Evolutionary conservation across 2,113 vertebrate genomes (phyloP).

Genomic region (Phrynosoma platyrhinos): DNA sequence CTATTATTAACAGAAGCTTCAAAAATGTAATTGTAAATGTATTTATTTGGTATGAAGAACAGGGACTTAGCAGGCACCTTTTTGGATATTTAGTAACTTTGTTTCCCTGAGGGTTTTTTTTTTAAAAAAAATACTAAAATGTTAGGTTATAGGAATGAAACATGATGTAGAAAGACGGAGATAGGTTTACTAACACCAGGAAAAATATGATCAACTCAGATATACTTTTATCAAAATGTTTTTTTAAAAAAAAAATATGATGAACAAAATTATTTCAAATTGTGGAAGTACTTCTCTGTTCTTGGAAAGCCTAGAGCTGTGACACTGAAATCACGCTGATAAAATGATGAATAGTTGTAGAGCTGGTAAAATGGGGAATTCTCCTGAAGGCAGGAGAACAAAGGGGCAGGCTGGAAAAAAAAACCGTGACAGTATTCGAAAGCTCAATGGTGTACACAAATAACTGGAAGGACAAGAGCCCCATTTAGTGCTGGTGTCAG

Average conservation of each 20-base stretch:
- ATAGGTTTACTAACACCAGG: conserved; percentile 30
- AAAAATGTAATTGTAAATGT: conserved; percentile 4
- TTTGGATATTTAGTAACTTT: conserved; percentile 47
- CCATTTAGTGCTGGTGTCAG: background rate
- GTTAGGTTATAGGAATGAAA: background rate
- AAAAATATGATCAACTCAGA: background rate
- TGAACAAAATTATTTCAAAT: conserved; percentile 19
- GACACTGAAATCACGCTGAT: conserved; percentile 7
- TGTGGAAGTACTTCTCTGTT: conserved; percentile 31
- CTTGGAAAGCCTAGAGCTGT: conserved; percentile 12
- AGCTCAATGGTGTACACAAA: background rate
- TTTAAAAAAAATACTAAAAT: conserved; percentile 21
- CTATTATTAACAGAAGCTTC: background rate
- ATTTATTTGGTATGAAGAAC: accelerated
- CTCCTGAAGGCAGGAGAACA: conserved; percentile 20
- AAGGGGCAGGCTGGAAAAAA: background rate
- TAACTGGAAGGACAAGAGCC: background rate
- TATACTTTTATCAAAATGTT: conserved; percentile 2
- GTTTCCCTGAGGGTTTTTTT: background rate
- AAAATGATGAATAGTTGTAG: conserved; percentile 30
- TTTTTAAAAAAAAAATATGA: background rate
- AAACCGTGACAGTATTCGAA: background rate
- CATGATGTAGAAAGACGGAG: background rate
- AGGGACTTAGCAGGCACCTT: conserved; percentile 18
- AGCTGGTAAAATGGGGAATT: conserved; percentile 15